phyloP scores from a whole-genome alignment of 2,113 vertebrate genomes.

The human (Homo sapiens) region GRCh38 chr11:35279001-35279500 shows the following conservation, averaged over 20 bases:
- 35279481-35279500: background rate
- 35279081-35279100: background rate
- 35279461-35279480: background rate
- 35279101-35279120: background rate
- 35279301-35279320: background rate
- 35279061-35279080: background rate
- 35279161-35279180: background rate
- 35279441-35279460: background rate
- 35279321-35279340: background rate
- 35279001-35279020: too few species aligned
- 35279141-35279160: background rate
- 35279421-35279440: background rate
- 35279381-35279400: background rate
- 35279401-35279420: background rate
- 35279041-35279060: background rate
- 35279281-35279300: fast-evolving
- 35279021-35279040: background rate
- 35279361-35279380: background rate
- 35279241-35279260: background rate
- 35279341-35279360: background rate
- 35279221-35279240: background rate
- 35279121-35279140: background rate
- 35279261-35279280: background rate
- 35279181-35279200: background rate
- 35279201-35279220: background rate